A percentile compares a stretch with the other conserved stretches of the same genome.
phyloP scores from a whole-genome alignment of 2,113 vertebrate genomes.

The Brachyistius frenatus region DNA sequence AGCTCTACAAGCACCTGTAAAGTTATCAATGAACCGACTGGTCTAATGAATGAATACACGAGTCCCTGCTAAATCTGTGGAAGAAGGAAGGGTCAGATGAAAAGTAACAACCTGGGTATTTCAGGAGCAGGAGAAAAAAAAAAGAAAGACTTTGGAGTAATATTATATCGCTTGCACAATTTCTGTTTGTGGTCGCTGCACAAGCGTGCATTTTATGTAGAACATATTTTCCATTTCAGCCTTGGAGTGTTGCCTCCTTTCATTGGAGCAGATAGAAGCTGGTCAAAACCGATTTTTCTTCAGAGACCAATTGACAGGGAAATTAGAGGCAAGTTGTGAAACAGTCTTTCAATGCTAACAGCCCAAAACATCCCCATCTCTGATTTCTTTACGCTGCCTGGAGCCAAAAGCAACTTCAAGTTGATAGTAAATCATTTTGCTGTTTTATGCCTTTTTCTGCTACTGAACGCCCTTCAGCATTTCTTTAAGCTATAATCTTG shows the following conservation, averaged over 20 bases:
- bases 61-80: neutral
- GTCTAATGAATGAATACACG: neutral
- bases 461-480: conserved; percentile 69
- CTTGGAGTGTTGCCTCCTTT: conserved; percentile 56
- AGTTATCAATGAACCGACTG: neutral
- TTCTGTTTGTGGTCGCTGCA: conserved; percentile 45
- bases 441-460: conserved; percentile 64
- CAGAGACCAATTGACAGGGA: conserved; percentile 67
- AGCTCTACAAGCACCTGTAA: conserved; percentile 34
- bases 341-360: conserved; percentile 70
- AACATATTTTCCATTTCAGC: conserved; percentile 68
- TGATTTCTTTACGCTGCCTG: conserved; percentile 56
- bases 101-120: conserved; percentile 19
- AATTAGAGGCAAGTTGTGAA: conserved; percentile 67
- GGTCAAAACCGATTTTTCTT: conserved; percentile 64
- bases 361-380: conserved; percentile 69
- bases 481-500: conserved; percentile 46
- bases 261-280: conserved; percentile 56
- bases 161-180: conserved; percentile 23
- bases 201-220: conserved; percentile 43
- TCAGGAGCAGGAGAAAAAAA: neutral
- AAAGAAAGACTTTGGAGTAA: neutral
- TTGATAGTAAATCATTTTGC: conserved; percentile 80
- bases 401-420: conserved; percentile 77
- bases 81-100: neutral